Conservation (phyloP, 2,797 vertebrate genomes). For the Anabacerthia variegaticeps region DNA sequence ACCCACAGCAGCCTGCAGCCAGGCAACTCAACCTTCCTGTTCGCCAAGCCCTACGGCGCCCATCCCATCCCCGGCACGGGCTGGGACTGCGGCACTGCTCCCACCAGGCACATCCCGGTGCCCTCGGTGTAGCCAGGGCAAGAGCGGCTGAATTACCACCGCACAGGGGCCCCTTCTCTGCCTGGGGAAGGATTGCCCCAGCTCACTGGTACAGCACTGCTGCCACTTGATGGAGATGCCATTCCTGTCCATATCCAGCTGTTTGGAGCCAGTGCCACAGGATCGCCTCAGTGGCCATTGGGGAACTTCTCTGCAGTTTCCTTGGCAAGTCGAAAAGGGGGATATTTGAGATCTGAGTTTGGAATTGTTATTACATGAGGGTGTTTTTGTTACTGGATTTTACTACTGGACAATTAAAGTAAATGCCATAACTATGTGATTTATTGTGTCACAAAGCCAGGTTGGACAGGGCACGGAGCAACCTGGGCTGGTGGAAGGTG, state of each 20-base stretch:
- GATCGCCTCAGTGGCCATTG: background rate
- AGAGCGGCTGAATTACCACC: no score
- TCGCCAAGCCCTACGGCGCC: conserved; percentile 89
- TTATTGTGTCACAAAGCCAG: background rate
- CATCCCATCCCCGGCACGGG: conserved; percentile 86
- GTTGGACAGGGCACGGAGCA: background rate
- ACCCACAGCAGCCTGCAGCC: conserved; percentile 87
- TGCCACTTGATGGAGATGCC: background rate
- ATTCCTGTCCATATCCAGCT: background rate
- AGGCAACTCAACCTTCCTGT: conserved; percentile 81
- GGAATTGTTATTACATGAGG: background rate
- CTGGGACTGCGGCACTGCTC: conserved; percentile 84
- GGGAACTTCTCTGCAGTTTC: background rate
- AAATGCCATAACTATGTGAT: background rate
- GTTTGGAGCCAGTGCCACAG: background rate
- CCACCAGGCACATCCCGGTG: conserved; percentile 87
- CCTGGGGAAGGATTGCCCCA: background rate
- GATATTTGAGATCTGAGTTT: background rate
- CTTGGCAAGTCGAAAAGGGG: background rate
- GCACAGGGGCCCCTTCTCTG: background rate
- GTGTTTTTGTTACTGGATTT: background rate
- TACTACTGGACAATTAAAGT: background rate
- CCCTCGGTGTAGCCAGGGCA: conserved; percentile 82
- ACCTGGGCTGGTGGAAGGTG: background rate
- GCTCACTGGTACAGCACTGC: background rate